These are phyloP conservation scores for Callaeas wilsoni DNA, from an alignment of 2,113 vertebrate species.

Conservation along the genomic window DNA sequence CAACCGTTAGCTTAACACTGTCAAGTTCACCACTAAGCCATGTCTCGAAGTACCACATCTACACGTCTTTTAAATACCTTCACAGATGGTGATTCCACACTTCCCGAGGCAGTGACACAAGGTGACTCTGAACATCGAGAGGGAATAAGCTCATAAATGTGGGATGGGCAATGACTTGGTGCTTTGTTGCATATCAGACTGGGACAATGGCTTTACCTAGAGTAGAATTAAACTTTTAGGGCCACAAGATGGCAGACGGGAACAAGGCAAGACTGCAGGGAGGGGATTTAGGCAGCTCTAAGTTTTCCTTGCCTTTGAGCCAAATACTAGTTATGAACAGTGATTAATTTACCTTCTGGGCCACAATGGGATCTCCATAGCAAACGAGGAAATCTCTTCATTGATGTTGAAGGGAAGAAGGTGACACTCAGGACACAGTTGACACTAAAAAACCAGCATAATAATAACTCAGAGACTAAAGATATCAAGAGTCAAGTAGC, in stretches of 20 bases:
- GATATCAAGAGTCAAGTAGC: neutral
- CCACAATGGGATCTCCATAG: neutral
- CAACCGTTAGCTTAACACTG: neutral
- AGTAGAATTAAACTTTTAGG: neutral
- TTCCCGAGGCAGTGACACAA: neutral
- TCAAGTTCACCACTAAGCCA: neutral
- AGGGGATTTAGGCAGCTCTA: neutral
- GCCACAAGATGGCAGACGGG: conserved; percentile 55
- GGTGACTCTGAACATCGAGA: neutral
- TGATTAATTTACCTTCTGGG: neutral
- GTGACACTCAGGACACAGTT: neutral
- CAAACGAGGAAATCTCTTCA: neutral
- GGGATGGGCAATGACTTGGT: neutral
- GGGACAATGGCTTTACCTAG: neutral
- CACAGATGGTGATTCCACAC: neutral
- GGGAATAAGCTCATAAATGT: neutral
- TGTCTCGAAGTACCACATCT: neutral
- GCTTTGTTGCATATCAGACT: accelerated
- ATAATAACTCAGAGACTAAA: neutral
- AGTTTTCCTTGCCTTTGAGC: neutral
- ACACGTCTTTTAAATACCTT: neutral
- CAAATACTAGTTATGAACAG: neutral
- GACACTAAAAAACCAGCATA: neutral
- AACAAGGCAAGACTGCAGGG: neutral
- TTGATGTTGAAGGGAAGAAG: neutral